phyloP scores from a whole-genome alignment of 2,113 vertebrate genomes.

The Istiophorus platypterus region DNA sequence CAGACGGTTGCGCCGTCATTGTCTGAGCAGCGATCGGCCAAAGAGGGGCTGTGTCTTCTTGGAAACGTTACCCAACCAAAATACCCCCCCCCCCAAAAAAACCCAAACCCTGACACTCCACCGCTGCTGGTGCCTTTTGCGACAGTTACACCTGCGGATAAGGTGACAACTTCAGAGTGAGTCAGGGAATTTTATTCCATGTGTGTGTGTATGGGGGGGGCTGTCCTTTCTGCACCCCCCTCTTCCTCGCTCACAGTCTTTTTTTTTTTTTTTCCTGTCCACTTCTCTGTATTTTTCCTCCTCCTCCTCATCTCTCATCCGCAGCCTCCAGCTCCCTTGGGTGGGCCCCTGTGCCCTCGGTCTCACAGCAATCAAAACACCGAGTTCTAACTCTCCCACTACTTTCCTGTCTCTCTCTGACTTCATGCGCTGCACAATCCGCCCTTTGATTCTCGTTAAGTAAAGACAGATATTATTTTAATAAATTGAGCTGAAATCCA shows the following conservation, averaged over 20 bases:
- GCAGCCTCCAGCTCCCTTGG: slow-evolving; percentile 45
- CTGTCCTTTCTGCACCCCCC: slow-evolving; percentile 28
- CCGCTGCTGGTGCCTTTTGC: slow-evolving; percentile 18
- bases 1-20: slow-evolving; percentile 60
- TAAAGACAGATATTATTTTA: slow-evolving; percentile 50
- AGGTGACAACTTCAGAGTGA: slow-evolving; percentile 56
- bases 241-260: slow-evolving; percentile 7
- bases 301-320: slow-evolving; percentile 30
- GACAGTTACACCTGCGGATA: slow-evolving; percentile 32
- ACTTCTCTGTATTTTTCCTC: slow-evolving; percentile 42
- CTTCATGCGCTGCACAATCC: slow-evolving; percentile 23
- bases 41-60: slow-evolving; percentile 32
- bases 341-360: slow-evolving; percentile 54
- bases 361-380: slow-evolving; percentile 74
- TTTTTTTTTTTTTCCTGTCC: slow-evolving; percentile 51
- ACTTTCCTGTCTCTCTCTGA: slow-evolving; percentile 46
- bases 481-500: slow-evolving; percentile 38
- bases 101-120: slow-evolving; percentile 26
- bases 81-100: too few relatives aligned
- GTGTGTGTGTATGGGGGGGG: background rate
- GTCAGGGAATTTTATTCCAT: slow-evolving; percentile 64
- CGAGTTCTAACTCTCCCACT: slow-evolving; percentile 55
- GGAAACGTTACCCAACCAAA: slow-evolving; percentile 38
- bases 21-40: slow-evolving; percentile 41
- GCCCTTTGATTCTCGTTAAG: slow-evolving; percentile 37